Conservation (phyloP, 2,888 invertebrate species). For the Spilosoma lubricipeda region DNA sequence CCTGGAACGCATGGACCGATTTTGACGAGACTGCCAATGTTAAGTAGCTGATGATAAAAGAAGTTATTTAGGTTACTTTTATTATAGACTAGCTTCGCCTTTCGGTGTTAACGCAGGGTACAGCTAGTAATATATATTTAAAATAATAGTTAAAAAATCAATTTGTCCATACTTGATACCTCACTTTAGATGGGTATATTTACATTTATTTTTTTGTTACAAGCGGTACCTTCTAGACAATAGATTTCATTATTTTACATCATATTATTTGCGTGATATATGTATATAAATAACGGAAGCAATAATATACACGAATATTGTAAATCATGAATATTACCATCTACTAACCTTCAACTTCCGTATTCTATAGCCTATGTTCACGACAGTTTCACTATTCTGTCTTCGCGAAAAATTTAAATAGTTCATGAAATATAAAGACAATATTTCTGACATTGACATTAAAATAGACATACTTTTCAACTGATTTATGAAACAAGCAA, state of each 20-base stretch:
- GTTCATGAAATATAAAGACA: conserved; percentile 6
- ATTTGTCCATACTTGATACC: too few species aligned
- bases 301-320: background rate
- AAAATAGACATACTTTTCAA: background rate
- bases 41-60: too few species aligned
- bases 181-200: too few species aligned
- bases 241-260: background rate
- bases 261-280: background rate
- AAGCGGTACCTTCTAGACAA: background rate
- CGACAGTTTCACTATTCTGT: conserved; percentile 12
- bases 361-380: conserved; percentile 15
- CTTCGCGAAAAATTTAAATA: conserved; percentile 11
- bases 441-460: conserved; percentile 1
- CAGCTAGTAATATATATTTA: too few species aligned
- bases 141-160: too few species aligned
- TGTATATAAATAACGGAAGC: conserved; percentile 2
- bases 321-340: conserved; percentile 5
- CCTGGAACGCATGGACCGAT: too few species aligned
- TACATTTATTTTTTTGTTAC: background rate
- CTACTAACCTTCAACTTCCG: conserved; percentile 8
- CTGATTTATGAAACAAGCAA: background rate
- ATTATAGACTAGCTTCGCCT: too few species aligned
- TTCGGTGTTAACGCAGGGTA: too few species aligned
- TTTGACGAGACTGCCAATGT: too few species aligned
- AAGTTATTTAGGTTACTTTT: too few species aligned